Conservation (phyloP, 2,888 invertebrate species). For the Nemapogon koenigi region DNA sequence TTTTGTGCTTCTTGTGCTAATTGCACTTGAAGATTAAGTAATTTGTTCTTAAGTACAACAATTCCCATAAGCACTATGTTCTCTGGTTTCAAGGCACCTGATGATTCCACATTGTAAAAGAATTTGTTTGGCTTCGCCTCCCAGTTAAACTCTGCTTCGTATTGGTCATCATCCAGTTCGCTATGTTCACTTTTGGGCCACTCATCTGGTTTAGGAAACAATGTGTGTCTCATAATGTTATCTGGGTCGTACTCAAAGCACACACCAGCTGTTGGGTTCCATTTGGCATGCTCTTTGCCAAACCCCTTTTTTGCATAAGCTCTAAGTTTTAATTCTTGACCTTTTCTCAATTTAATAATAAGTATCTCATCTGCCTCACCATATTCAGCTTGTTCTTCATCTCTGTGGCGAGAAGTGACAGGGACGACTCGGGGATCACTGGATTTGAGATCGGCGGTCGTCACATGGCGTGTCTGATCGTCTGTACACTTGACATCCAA, state of each 20-base stretch:
- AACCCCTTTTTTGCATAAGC: conserved; percentile 97
- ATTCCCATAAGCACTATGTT: conserved; percentile 97
- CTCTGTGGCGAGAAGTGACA: conserved; percentile 89
- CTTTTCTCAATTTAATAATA: conserved; percentile 75
- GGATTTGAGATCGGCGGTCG: conserved; percentile 94
- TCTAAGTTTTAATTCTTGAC: conserved; percentile 92
- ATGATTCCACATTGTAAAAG: conserved; percentile 95
- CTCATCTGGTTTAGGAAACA: conserved; percentile 95
- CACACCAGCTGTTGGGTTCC: conserved; percentile 99
- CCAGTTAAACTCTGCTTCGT: conserved; percentile 94
- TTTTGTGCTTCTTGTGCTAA: conserved; percentile 86
- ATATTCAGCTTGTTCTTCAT: conserved; percentile 93
- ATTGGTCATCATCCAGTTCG: conserved; percentile 90
- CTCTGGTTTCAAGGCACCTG: conserved; percentile 93
- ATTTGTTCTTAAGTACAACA: conserved; percentile 90
- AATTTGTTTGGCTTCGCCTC: conserved; percentile 96
- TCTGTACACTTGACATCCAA: conserved; percentile 95
- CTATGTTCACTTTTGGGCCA: conserved; percentile 99
- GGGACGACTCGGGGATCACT: conserved; percentile 92
- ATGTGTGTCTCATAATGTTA: conserved; percentile 93
- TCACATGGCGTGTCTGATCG: conserved; percentile 94
- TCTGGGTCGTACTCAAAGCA: conserved; percentile 99
- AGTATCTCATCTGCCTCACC: conserved; percentile 90
- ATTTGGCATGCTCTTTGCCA: conserved; percentile 99
- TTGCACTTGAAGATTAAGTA: conserved; percentile 94